Conservation (phyloP, 2,113 vertebrate genomes). For the Prionailurus viverrinus region DNA sequence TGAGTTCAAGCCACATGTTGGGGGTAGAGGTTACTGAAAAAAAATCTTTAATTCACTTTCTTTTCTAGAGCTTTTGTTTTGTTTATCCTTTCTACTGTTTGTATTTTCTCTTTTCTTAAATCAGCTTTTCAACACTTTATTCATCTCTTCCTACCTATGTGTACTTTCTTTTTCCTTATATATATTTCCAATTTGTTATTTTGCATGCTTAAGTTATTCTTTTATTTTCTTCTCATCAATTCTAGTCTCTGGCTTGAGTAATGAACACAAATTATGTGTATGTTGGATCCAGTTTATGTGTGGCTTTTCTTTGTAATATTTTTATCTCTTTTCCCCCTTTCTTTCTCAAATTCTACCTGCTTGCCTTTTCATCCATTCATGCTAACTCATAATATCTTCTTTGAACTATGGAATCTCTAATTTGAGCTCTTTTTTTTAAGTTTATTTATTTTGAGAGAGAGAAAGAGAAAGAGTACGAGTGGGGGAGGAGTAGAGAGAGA, state of each 20-base stretch:
- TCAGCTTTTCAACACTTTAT: neutral
- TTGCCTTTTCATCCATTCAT: neutral
- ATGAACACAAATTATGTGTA: neutral
- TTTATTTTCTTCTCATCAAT: neutral
- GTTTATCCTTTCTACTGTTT: neutral
- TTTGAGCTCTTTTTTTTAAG: neutral
- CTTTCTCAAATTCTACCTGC: neutral
- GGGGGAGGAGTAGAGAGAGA: no score
- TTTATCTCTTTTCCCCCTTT: neutral
- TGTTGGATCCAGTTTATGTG: neutral
- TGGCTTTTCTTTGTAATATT: neutral
- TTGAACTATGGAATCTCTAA: neutral
- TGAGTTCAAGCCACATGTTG: no score
- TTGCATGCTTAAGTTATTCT: neutral
- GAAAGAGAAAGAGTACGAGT: no score
- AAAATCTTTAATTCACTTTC: neutral
- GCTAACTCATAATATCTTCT: neutral
- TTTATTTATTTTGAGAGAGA: no score
- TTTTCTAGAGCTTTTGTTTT: neutral
- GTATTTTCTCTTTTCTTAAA: neutral
- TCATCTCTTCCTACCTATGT: neutral
- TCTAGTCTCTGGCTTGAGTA: neutral
- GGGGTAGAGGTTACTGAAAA: no score
- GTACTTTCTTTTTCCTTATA: neutral
- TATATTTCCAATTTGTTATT: neutral